Percentiles rank a stretch among this genome's conserved stretches.
Conservation (phyloP, 37 sponge, comb jelly and placozoan species). For the Haliclona indistincta region DNA sequence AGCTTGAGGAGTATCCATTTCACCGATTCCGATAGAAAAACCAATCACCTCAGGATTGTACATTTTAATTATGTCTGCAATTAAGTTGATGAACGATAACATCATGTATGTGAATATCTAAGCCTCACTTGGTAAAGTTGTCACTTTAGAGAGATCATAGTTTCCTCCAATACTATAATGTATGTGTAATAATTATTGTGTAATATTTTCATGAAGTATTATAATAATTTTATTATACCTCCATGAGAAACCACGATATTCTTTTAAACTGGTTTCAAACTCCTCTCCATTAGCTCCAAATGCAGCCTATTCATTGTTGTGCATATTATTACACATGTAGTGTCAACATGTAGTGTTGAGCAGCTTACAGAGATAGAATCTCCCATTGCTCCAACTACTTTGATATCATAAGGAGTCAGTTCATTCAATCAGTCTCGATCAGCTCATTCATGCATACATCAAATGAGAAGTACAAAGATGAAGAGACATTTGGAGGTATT, state of each 20-base stretch:
- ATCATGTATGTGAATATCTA: neutral
- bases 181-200: neutral
- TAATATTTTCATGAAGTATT: neutral
- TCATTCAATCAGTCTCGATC: too few species aligned
- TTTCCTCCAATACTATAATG: constrained; percentile 16
- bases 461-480: too few species aligned
- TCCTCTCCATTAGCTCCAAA: constrained; percentile 39
- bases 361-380: constrained; percentile 63
- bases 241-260: constrained; percentile 62
- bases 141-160: neutral
- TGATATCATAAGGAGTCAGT: constrained; percentile 49
- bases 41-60: constrained; percentile 62
- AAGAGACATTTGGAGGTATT: too few species aligned
- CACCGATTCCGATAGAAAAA: constrained; percentile 31
- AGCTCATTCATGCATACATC: too few species aligned
- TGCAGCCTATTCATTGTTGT: constrained; percentile 58
- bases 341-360: constrained; percentile 25
- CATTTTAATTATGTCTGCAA: constrained; percentile 44
- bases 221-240: constrained; percentile 22
- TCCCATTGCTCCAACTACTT: constrained; percentile 50
- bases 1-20: constrained; percentile 4
- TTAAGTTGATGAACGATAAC: neutral
- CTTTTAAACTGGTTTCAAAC: constrained; percentile 6
- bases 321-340: constrained; percentile 35
- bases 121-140: constrained; percentile 8